A percentile compares a stretch with the other conserved stretches of the same genome.
phyloP scores from a whole-genome alignment of 2,797 vertebrate species.

The Pseudopleuronectes americanus region DNA sequence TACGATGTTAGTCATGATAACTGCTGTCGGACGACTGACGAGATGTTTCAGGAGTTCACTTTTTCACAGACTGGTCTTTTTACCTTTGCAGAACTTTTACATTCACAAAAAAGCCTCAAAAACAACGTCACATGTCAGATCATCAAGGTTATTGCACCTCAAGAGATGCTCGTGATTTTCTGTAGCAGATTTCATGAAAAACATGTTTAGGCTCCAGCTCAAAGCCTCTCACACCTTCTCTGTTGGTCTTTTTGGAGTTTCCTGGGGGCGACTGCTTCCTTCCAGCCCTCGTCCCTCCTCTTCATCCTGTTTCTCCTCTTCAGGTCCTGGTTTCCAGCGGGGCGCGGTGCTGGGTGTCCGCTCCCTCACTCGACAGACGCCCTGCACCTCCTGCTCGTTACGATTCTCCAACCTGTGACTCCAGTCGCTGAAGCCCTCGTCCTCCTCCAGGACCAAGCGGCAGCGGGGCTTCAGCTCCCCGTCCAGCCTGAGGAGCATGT shows the following conservation, averaged over 20 bases:
- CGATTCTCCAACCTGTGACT: slow-evolving; percentile 87
- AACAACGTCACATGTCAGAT: too few species aligned
- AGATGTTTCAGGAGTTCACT: too few species aligned
- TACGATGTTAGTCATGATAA: neutral
- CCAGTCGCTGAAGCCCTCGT: slow-evolving; percentile 94
- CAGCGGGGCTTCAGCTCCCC: slow-evolving; percentile 78
- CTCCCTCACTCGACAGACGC: slow-evolving; percentile 25
- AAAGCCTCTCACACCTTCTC: slow-evolving; percentile 53
- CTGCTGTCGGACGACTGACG: neutral
- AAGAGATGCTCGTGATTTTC: too few species aligned
- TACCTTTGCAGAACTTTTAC: too few species aligned
- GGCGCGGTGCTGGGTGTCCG: slow-evolving; percentile 19
- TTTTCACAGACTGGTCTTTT: too few species aligned
- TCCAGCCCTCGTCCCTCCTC: slow-evolving; percentile 28
- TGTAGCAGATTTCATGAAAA: too few species aligned
- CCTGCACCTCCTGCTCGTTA: slow-evolving; percentile 55
- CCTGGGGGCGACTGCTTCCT: slow-evolving; percentile 16
- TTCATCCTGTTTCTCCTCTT: slow-evolving; percentile 29
- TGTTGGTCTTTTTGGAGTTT: slow-evolving; percentile 36
- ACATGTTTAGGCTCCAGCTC: too few species aligned
- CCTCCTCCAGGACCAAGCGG: slow-evolving; percentile 86
- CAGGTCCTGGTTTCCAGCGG: slow-evolving; percentile 24
- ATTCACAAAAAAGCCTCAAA: too few species aligned
- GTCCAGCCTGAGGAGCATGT: slow-evolving; percentile 69
- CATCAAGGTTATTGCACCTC: too few species aligned